These are phyloP conservation scores for Sapayoa aenigma DNA, from an alignment of 2,113 vertebrate species.

Conservation along the genomic window DNA sequence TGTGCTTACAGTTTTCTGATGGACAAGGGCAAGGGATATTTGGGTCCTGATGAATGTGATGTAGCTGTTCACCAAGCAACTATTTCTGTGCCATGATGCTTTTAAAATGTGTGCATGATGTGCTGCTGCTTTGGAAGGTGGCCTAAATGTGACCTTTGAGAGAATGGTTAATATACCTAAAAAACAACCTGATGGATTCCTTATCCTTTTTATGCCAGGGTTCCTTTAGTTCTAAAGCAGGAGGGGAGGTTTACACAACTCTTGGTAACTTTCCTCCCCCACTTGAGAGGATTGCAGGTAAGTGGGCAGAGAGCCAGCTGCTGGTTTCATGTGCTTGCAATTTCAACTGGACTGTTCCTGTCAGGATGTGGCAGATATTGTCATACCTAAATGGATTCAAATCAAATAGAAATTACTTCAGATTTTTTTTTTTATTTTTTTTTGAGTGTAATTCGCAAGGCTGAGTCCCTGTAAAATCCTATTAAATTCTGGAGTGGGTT, in stretches of 20 bases:
- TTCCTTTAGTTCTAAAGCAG: not conserved
- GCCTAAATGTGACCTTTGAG: not conserved
- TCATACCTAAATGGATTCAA: not conserved
- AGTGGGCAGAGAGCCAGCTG: not conserved
- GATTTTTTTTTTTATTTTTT: not conserved
- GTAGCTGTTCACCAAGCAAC: not conserved
- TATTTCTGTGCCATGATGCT: not conserved
- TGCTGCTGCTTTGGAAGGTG: not conserved
- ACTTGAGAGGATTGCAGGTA: not conserved
- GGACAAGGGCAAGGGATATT: not conserved
- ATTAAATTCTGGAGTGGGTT: not conserved
- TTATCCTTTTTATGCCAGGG: not conserved
- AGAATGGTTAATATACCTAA: not conserved
- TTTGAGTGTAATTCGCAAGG: not conserved
- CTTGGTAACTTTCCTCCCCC: not conserved
- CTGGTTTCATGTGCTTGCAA: accelerated
- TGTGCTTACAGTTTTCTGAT: not conserved
- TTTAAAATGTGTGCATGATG: not conserved
- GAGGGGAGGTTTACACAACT: not conserved
- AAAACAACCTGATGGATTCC: not conserved
- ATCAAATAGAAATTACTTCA: not conserved
- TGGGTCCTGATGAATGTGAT: not conserved
- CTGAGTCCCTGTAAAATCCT: not conserved
- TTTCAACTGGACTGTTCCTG: not conserved
- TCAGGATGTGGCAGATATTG: not conserved